A percentile compares a stretch with the other conserved stretches of the same genome.
These are phyloP conservation scores for Genyomyrus donnyi DNA, from an alignment of 2,113 vertebrate species.

Conservation along the genomic window DNA sequence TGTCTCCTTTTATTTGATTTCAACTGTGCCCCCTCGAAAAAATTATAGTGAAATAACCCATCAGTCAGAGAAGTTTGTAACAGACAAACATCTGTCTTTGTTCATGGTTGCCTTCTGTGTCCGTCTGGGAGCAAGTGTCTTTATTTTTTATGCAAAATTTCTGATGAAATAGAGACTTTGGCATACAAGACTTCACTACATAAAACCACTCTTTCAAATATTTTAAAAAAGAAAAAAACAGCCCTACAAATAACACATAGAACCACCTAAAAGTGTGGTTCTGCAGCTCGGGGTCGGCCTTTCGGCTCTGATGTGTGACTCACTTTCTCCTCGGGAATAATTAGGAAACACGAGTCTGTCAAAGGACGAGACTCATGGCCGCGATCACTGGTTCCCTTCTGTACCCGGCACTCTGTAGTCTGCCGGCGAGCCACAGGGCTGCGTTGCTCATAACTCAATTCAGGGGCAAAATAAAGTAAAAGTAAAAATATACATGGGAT, in stretches of 20 bases:
- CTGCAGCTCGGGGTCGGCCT: not conserved
- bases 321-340: slow-evolving; percentile 5
- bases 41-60: not conserved
- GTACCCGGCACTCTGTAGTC: not conserved
- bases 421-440: not conserved
- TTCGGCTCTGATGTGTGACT: not conserved
- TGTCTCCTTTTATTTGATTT: not conserved
- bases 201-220: not conserved
- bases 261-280: not conserved
- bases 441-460: not conserved
- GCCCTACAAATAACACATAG: not conserved
- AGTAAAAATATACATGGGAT: slow-evolving; percentile 6
- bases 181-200: not conserved
- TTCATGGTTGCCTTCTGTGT: not conserved
- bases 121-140: not conserved
- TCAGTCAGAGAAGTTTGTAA: not conserved
- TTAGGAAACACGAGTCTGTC: not conserved
- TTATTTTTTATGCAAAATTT: not conserved
- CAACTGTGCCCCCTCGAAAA: not conserved
- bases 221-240: not conserved
- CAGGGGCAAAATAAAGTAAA: not conserved
- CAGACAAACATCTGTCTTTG: not conserved
- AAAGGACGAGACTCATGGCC: not conserved
- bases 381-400: not conserved
- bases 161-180: not conserved